phyloP scores from a whole-genome alignment of 2,888 invertebrate species.

The Eristalinus sepulchralis region DNA sequence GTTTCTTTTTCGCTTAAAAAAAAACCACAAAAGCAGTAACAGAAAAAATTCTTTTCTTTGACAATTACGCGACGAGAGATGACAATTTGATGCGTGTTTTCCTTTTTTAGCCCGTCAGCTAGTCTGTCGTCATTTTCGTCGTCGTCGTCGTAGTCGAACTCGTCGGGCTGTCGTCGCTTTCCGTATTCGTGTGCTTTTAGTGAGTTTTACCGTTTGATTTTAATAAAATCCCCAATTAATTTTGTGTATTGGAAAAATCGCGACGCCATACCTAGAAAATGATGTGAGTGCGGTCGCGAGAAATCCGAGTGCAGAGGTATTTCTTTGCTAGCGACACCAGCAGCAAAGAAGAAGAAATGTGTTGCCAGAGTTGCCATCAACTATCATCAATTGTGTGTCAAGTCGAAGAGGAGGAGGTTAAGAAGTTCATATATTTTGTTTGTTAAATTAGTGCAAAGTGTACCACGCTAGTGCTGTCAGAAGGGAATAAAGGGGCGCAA shows the following conservation, averaged over 20 bases:
- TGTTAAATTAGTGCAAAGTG: constrained; percentile 60
- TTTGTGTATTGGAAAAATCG: constrained; percentile 15
- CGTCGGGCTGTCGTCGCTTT: constrained; percentile 14
- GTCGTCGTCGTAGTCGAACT: constrained; percentile 35
- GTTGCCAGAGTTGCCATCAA: constrained; percentile 68
- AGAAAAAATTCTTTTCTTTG: constrained; percentile 44
- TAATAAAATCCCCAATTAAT: constrained; percentile 39
- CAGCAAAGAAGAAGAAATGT: constrained; percentile 63
- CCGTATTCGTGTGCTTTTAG: background rate
- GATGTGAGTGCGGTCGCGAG: constrained; percentile 42
- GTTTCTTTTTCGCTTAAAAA: background rate
- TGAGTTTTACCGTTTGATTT: constrained; percentile 21
- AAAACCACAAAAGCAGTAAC: constrained; percentile 7
- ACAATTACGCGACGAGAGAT: constrained; percentile 68
- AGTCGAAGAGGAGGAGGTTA: constrained; percentile 30
- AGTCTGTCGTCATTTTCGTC: constrained; percentile 70
- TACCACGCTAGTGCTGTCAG: background rate
- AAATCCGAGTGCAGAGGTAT: constrained; percentile 62
- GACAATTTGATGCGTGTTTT: constrained; percentile 70
- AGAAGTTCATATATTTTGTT: constrained; percentile 48
- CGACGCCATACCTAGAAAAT: constrained; percentile 28
- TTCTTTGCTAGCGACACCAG: constrained; percentile 46
- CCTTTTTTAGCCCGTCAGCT: constrained; percentile 66
- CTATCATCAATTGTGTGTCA: constrained; percentile 55
- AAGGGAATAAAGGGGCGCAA: background rate